Conservation (phyloP, 2,888 invertebrate genomes). For the Ditula angustiorana region DNA sequence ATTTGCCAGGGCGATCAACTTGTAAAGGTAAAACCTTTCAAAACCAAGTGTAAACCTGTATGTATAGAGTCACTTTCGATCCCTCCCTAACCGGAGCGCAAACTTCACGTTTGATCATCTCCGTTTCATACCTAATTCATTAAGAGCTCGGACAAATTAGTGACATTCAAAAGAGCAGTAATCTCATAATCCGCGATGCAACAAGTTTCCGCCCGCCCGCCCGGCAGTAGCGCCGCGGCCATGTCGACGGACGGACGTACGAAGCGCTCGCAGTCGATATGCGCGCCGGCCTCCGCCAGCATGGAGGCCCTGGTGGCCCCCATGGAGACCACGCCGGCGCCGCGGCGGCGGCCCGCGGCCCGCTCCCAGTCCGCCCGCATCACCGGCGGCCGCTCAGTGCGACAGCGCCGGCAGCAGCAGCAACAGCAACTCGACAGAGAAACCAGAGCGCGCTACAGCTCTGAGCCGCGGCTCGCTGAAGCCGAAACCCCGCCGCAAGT, state of each 20-base stretch:
- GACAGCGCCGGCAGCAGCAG: slow-evolving; percentile 75
- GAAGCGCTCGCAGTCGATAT: slow-evolving; percentile 91
- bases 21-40: not conserved
- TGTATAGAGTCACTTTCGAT: too few relatives aligned
- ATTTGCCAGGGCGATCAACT: too few relatives aligned
- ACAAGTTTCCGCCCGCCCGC: slow-evolving; percentile 68
- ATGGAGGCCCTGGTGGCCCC: slow-evolving; percentile 87
- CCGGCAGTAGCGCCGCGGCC: slow-evolving; percentile 81
- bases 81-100: not conserved
- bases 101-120: slow-evolving; percentile 5
- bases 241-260: slow-evolving; percentile 88
- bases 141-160: slow-evolving; percentile 45
- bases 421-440: slow-evolving; percentile 80
- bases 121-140: slow-evolving; percentile 21
- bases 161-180: slow-evolving; percentile 69
- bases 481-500: slow-evolving; percentile 89
- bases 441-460: slow-evolving; percentile 86
- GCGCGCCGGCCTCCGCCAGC: slow-evolving; percentile 88
- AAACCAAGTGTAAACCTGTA: not conserved
- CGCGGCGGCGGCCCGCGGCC: slow-evolving; percentile 88
- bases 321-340: slow-evolving; percentile 84
- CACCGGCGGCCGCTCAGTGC: slow-evolving; percentile 87
- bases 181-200: slow-evolving; percentile 69
- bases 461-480: slow-evolving; percentile 88
- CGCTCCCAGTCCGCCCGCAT: slow-evolving; percentile 91